phyloP scores from a whole-genome alignment of 92 coral and sea anemone genomes.

The Palythoa grandis region DNA sequence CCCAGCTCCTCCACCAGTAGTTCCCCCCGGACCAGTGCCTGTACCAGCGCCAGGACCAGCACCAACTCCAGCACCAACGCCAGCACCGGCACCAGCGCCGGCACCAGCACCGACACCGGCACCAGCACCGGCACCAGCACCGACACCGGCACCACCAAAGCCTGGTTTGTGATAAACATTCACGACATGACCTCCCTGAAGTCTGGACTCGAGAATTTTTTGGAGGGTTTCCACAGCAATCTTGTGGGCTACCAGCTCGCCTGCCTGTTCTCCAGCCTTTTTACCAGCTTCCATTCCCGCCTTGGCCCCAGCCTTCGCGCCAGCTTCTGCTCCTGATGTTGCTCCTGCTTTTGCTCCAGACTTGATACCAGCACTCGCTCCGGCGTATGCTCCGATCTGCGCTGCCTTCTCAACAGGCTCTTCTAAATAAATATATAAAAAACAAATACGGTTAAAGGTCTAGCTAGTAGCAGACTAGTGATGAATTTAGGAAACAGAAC shows the following conservation, averaged over 20 bases:
- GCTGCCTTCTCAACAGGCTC: slow-evolving; percentile 34
- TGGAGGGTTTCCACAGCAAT: slow-evolving; percentile 43
- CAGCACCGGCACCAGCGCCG: not conserved
- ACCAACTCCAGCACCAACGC: not conserved
- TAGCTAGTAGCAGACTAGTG: too few relatives aligned
- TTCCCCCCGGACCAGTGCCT: not conserved
- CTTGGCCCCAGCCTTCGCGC: slow-evolving; percentile 40
- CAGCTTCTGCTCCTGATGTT: slow-evolving; percentile 36
- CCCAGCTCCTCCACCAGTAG: not conserved
- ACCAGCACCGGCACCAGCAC: slow-evolving; percentile 35
- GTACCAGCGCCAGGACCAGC: not conserved
- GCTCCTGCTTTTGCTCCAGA: slow-evolving; percentile 33
- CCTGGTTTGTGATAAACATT: slow-evolving; percentile 39
- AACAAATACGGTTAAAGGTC: not conserved
- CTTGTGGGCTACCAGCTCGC: slow-evolving; percentile 42
- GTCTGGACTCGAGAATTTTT: slow-evolving; percentile 31
- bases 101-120: slow-evolving; percentile 19
- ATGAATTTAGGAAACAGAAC: too few relatives aligned
- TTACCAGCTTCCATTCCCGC: slow-evolving; percentile 42
- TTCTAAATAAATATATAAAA: not conserved
- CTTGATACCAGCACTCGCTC: slow-evolving; percentile 32
- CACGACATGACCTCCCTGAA: slow-evolving; percentile 36
- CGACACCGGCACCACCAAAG: slow-evolving; percentile 15
- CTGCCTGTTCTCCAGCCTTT: slow-evolving; percentile 31
- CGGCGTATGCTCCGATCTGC: slow-evolving; percentile 24